These are phyloP conservation scores for Scaptomyza parva DNA, from an alignment of 2,888 invertebrate species.

Conservation along the genomic window DNA sequence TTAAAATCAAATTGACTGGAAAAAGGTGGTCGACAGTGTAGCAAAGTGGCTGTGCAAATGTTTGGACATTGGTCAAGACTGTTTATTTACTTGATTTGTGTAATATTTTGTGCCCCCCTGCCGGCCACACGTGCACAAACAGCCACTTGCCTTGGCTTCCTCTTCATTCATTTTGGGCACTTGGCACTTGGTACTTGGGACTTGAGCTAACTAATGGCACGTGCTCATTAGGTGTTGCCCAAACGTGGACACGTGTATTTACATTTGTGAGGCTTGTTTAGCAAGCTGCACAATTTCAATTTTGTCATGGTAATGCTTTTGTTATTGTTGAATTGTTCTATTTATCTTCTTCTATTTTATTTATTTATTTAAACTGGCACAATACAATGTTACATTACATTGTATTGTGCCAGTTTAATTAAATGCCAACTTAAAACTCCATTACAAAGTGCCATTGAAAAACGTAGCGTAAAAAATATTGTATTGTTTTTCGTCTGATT, in stretches of 20 bases:
- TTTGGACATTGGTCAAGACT: slow-evolving; percentile 54
- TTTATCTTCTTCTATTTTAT: neutral
- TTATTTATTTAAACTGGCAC: too few relatives aligned
- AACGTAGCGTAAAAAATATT: neutral
- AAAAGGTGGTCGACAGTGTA: slow-evolving; percentile 51
- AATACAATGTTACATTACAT: too few relatives aligned
- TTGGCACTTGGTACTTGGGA: too few relatives aligned
- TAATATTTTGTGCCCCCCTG: slow-evolving; percentile 36
- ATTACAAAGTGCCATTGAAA: slow-evolving; percentile 6
- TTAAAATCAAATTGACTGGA: slow-evolving; percentile 65
- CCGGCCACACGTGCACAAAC: neutral
- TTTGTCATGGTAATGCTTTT: slow-evolving; percentile 19
- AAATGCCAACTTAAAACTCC: slow-evolving; percentile 1
- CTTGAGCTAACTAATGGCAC: slow-evolving; percentile 17
- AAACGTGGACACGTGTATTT: slow-evolving; percentile 14
- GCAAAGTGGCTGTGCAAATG: slow-evolving; percentile 57
- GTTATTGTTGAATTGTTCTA: slow-evolving; percentile 24
- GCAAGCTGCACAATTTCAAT: slow-evolving; percentile 27
- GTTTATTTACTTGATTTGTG: slow-evolving; percentile 58
- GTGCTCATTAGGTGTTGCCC: slow-evolving; percentile 35
- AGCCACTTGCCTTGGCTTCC: neutral
- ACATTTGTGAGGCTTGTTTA: neutral
- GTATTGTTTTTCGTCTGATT: neutral
- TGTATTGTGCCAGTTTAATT: neutral
- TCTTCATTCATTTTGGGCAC: neutral